Evolutionary conservation across 2,888 invertebrate genomes (phyloP).

Genomic region (Watsonalla cultraria): DNA sequence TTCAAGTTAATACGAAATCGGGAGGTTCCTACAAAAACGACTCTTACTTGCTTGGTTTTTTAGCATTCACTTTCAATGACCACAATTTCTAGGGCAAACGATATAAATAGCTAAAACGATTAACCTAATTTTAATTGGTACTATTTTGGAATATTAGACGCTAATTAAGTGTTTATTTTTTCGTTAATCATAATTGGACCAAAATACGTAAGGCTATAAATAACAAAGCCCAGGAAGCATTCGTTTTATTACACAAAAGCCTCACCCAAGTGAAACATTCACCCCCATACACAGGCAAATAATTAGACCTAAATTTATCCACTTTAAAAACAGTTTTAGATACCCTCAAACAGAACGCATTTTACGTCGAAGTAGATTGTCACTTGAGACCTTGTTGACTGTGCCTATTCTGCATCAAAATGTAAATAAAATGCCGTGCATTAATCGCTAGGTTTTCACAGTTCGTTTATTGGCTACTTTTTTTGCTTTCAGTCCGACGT

Average conservation of each 20-base stretch:
- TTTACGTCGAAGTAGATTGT: slow-evolving; percentile 16
- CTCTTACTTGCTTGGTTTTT: no score
- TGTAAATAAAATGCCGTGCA: slow-evolving; percentile 60
- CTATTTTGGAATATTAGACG: no score
- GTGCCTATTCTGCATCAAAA: slow-evolving; percentile 39
- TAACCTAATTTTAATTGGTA: no score
- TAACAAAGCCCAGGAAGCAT: slow-evolving; percentile 55
- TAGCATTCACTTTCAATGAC: no score
- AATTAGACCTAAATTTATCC: slow-evolving; percentile 24
- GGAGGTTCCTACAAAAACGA: no score
- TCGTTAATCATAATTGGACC: not conserved
- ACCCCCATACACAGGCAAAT: slow-evolving; percentile 27
- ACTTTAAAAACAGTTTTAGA: slow-evolving; percentile 25
- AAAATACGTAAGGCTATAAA: slow-evolving; percentile 44
- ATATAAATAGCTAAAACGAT: no score
- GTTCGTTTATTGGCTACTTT: slow-evolving; percentile 46
- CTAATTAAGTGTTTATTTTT: no score
- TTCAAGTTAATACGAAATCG: no score
- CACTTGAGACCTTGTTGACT: slow-evolving; percentile 22
- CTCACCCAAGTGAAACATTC: slow-evolving; percentile 55
- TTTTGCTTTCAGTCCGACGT: slow-evolving; percentile 30
- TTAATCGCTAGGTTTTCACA: slow-evolving; percentile 66
- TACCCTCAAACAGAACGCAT: slow-evolving; percentile 17
- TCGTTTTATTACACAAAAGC: slow-evolving; percentile 63
- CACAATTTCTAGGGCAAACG: no score